phyloP scores from a whole-genome alignment of 2,888 invertebrate genomes.

The Portevinia maculata region DNA sequence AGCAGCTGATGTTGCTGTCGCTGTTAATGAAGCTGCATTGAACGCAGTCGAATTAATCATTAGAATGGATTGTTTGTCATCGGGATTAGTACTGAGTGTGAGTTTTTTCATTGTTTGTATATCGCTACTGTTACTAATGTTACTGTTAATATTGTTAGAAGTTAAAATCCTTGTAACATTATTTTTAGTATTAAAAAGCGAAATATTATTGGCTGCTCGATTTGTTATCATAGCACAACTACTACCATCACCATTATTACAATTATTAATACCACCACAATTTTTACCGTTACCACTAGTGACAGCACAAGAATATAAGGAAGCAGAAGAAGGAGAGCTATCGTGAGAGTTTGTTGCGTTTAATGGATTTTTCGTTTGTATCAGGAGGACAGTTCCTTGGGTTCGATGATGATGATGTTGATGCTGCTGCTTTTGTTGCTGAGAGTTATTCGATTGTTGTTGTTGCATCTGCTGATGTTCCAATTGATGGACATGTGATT shows the following conservation, averaged over 20 bases:
- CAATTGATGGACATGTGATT: constrained; percentile 43
- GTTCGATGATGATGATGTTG: constrained; percentile 49
- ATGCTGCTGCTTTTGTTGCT: constrained; percentile 32
- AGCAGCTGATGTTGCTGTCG: constrained; percentile 40
- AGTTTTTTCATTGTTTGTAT: constrained; percentile 70
- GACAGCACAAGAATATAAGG: constrained; percentile 64
- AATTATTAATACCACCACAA: constrained; percentile 23
- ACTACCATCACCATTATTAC: constrained; percentile 11
- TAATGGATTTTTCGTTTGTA: constrained; percentile 63
- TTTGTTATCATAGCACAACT: constrained; percentile 45
- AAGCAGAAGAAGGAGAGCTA: constrained; percentile 21
- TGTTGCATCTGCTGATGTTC: constrained; percentile 39
- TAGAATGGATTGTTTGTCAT: constrained; percentile 72
- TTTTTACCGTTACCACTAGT: constrained; percentile 34
- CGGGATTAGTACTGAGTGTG: constrained; percentile 65
- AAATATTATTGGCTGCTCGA: constrained; percentile 47
- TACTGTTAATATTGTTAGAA: constrained; percentile 71
- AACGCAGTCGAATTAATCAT: constrained; percentile 73
- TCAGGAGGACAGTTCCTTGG: constrained; percentile 69
- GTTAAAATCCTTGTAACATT: constrained; percentile 68
- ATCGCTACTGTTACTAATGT: constrained; percentile 66
- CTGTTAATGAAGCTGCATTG: constrained; percentile 70
- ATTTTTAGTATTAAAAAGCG: constrained; percentile 62
- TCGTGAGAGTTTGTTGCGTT: constrained; percentile 46
- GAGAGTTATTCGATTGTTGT: constrained; percentile 37